Evolutionary conservation across 2,888 invertebrate genomes (phyloP), one percentile per base, ranked within the genome.

Genomic region (Trissolcus brochymenae): DNA sequence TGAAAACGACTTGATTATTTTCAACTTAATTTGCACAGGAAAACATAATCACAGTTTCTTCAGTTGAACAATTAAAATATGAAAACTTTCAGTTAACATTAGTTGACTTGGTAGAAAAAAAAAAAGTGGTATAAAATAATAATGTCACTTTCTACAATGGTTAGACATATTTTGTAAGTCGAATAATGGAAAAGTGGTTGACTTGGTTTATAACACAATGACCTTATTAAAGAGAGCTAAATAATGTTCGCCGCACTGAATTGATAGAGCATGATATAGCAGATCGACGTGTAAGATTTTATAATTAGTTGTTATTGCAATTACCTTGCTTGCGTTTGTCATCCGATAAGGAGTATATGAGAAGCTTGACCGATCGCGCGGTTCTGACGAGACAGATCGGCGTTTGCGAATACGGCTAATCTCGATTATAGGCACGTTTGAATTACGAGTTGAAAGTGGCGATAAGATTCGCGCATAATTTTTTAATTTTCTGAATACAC

Each of bases 381-480:
- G 41, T 54, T 54, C 41, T 62, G 68, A 57, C 55, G 6, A 43
- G 68, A 74, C 51, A 7, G 57, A 57, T 46, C 54, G 49, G 64
- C 53, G 50, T 55, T 67, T 70, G 55, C 55, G 41, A 65, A 68
- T 55, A 54, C 70, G 41, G 49, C 65, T 70, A 65, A 75, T 70
- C 64, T 70, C 53, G 64, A 67, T 75, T 75, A n/a, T n/a, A 61
- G 43, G 54, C 43, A 54, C 49, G 54, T 13, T 54, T 60, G 46
- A 75, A 76, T 67, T 59, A 43, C 53, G 11, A 16, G 71, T 71
- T 57, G 71, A 76, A 76, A 76, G 66, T 76, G 66, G 49, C 60
- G 66, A 76, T 71, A 76, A 76, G 71, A 75, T 64, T 50, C 56
- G 51, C 55, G 59, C 16, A 4, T 17, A 9, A 51, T 13, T 17